These are phyloP conservation scores for Phallusia fumigata DNA, from an alignment of 23 tunicate species.

Conservation along the genomic window DNA sequence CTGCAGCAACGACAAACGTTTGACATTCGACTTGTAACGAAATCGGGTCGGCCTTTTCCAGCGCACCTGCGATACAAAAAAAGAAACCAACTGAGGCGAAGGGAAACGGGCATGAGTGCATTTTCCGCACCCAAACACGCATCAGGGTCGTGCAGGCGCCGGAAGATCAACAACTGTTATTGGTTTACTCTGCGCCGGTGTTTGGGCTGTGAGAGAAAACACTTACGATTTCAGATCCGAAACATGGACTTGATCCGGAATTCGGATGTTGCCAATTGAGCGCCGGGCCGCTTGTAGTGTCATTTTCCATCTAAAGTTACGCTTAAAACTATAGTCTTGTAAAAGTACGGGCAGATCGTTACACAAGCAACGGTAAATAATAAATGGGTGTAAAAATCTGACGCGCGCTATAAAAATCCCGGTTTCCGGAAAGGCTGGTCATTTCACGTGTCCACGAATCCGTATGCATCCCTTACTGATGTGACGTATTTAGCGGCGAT, in stretches of 20 bases:
- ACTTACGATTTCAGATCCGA: background rate
- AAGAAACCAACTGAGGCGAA: background rate
- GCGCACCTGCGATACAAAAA: background rate
- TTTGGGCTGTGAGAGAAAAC: background rate
- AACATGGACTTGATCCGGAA: background rate
- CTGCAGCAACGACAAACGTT: background rate
- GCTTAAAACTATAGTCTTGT: no score
- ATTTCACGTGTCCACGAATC: no score
- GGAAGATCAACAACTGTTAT: background rate
- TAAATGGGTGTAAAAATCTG: no score
- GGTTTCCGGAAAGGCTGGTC: no score
- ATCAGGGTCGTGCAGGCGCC: background rate
- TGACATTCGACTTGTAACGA: background rate
- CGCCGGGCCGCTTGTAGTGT: no score
- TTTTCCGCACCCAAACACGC: constrained; percentile 26
- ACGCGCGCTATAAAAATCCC: no score
- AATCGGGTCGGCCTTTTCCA: background rate
- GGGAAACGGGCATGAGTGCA: constrained; percentile 21
- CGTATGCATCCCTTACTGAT: no score
- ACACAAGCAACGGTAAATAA: no score
- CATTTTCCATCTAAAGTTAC: no score
- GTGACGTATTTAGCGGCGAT: no score
- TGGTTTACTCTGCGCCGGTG: background rate
- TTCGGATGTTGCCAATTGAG: background rate
- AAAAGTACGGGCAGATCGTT: no score